These are phyloP conservation scores for Clepsis dumicolana DNA, from an alignment of 2,888 invertebrate genomes.

Conservation along the genomic window DNA sequence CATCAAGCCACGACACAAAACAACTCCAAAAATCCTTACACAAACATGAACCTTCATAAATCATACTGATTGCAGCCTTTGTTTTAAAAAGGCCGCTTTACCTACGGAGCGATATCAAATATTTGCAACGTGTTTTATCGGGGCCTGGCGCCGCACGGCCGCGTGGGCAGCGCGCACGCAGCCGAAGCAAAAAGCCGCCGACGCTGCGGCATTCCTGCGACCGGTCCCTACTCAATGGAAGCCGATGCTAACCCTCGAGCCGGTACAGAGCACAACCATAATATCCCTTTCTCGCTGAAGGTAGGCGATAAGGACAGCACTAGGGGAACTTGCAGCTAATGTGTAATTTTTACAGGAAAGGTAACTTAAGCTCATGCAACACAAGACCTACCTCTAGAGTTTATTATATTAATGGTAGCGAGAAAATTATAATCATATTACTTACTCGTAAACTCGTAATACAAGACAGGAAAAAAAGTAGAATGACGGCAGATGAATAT, in stretches of 20 bases:
- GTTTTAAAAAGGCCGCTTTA: slow-evolving; percentile 12
- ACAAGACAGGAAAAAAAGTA: slow-evolving; percentile 72
- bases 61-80: slow-evolving; percentile 25
- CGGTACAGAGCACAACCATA: slow-evolving; percentile 27
- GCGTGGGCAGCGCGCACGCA: slow-evolving; percentile 75
- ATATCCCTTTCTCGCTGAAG: not conserved
- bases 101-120: slow-evolving; percentile 41
- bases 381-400: slow-evolving; percentile 16
- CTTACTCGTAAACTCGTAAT: slow-evolving; percentile 48
- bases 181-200: slow-evolving; percentile 75
- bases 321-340: not conserved
- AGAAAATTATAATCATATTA: slow-evolving; percentile 77
- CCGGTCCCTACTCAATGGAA: slow-evolving; percentile 80
- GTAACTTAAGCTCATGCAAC: not conserved
- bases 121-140: slow-evolving; percentile 77
- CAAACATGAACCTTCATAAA: slow-evolving; percentile 21
- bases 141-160: slow-evolving; percentile 65
- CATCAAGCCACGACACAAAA: not conserved
- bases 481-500: slow-evolving; percentile 73
- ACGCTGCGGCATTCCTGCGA: slow-evolving; percentile 78
- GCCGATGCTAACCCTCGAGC: slow-evolving; percentile 61
- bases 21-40: not conserved
- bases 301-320: slow-evolving; percentile 2
- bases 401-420: not conserved
- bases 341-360: not conserved